Evolutionary conservation across 2,797 vertebrate genomes (phyloP).

Genomic region (Meriones psammophilus): DNA sequence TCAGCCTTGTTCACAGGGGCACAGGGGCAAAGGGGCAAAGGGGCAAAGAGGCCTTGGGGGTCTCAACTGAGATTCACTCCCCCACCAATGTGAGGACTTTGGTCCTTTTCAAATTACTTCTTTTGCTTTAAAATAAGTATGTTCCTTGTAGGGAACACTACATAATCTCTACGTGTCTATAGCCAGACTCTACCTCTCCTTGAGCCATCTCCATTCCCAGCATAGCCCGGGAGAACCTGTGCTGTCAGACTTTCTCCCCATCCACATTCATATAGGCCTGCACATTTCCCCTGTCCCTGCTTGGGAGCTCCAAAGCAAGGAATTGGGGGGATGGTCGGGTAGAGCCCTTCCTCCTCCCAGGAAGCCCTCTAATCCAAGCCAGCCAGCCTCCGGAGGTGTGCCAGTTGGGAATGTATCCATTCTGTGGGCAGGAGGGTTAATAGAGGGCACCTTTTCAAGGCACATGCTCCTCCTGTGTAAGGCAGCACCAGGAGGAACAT

Average conservation of each 20-base stretch:
- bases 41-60: slow-evolving; percentile 18
- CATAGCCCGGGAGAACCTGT: background rate
- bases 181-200: slow-evolving; percentile 25
- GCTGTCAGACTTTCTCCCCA: background rate
- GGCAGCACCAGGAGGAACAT: background rate
- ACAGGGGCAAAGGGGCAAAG: background rate
- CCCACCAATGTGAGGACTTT: background rate
- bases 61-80: slow-evolving; percentile 23
- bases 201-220: background rate
- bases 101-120: slow-evolving; percentile 47
- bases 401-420: background rate
- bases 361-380: background rate
- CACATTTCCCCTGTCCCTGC: background rate
- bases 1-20: slow-evolving; percentile 36
- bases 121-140: slow-evolving; percentile 40
- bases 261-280: too few relatives aligned
- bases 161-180: background rate
- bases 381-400: background rate
- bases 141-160: background rate
- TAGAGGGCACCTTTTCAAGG: background rate
- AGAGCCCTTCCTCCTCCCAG: background rate
- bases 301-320: background rate
- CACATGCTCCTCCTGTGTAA: background rate
- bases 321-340: background rate
- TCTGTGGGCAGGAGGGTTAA: background rate